Evolutionary conservation across 1,140 invertebrate genomes (phyloP).

Genomic region (Pogonomyrmex barbatus): DNA sequence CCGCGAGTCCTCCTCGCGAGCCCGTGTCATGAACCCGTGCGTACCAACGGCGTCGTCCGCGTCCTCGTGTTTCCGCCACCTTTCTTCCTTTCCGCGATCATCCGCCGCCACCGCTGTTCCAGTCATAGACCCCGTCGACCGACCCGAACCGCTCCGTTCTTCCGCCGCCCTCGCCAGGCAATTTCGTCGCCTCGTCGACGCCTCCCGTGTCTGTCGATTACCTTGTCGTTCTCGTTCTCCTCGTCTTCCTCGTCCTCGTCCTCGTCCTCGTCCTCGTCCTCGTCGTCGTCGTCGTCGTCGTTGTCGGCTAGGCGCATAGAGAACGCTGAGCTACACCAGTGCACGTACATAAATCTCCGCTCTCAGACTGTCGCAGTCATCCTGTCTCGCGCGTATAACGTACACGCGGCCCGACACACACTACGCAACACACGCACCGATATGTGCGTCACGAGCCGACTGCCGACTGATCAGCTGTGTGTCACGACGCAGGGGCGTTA

Average conservation of each 20-base stretch:
- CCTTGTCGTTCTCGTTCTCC: background rate
- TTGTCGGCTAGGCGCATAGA: conserved; percentile 68
- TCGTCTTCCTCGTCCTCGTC: conserved; percentile 5
- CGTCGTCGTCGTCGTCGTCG: conserved; percentile 4
- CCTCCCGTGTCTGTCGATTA: conserved; percentile 26
- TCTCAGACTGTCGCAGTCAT: conserved; percentile 48
- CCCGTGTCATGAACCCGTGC: conserved; percentile 37
- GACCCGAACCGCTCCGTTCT: conserved; percentile 49
- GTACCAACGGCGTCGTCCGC: background rate
- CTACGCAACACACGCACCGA: background rate
- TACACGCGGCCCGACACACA: background rate
- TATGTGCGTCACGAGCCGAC: conserved; percentile 66
- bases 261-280: conserved; percentile 3
- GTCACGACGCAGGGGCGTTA: conserved; percentile 63
- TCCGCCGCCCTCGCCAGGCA: conserved; percentile 28
- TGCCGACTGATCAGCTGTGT: conserved; percentile 78
- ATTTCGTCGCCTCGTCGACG: background rate
- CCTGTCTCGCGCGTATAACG: conserved; percentile 3
- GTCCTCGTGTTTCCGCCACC: conserved; percentile 39
- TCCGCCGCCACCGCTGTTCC: conserved; percentile 37
- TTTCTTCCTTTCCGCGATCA: background rate
- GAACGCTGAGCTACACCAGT: conserved; percentile 60
- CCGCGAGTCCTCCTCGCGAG: conserved; percentile 19
- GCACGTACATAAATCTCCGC: conserved; percentile 26
- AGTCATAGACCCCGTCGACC: conserved; percentile 76